Conservation (phyloP, 2,888 invertebrate genomes). For the Mesochorus sp. region DNA sequence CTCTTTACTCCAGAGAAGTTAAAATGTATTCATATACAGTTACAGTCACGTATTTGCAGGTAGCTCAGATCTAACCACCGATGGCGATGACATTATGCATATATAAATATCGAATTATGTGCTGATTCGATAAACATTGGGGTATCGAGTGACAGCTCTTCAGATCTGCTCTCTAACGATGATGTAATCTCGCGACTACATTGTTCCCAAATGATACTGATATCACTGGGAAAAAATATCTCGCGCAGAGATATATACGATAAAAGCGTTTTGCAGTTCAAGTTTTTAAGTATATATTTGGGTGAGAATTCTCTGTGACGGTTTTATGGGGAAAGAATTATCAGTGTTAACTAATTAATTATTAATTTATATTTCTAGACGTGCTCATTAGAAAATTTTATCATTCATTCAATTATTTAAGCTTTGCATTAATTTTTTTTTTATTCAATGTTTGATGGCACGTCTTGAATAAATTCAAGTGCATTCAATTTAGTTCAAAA, state of each 20-base stretch:
- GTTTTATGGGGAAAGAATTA: no score
- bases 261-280: background rate
- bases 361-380: no score
- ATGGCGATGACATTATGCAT: constrained; percentile 36
- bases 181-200: constrained; percentile 68
- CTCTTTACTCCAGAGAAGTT: constrained; percentile 16
- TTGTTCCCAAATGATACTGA: constrained; percentile 32
- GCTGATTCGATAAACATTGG: constrained; percentile 76
- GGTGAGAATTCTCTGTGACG: no score
- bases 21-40: background rate
- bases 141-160: constrained; percentile 70
- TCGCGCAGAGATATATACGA: background rate
- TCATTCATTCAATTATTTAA: no score
- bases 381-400: no score
- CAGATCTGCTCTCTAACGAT: constrained; percentile 58
- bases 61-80: background rate
- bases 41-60: background rate
- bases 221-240: constrained; percentile 1
- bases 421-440: no score
- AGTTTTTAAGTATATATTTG: background rate
- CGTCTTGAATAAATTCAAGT: no score
- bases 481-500: no score
- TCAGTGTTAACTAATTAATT: no score
- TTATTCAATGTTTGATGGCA: no score
- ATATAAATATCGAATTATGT: constrained; percentile 73